Evolutionary conservation across 2,797 vertebrate species (phyloP).

Genomic region (Notolepis coatsorum): DNA sequence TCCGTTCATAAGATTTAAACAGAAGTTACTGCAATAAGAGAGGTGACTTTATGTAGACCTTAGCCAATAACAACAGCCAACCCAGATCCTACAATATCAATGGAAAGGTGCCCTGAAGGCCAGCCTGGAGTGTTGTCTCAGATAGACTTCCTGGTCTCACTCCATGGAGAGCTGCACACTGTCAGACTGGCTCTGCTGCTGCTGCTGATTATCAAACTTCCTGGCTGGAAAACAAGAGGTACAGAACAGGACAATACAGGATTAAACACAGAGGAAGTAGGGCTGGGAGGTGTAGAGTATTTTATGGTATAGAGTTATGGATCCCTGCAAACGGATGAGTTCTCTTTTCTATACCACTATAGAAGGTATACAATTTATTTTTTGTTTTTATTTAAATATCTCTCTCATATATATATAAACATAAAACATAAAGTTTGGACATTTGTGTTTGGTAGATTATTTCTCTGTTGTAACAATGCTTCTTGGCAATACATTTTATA

Average conservation of each 20-base stretch:
- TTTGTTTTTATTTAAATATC: too few species aligned
- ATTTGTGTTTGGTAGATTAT: too few species aligned
- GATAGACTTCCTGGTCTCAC: slow-evolving; percentile 50
- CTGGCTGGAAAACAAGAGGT: slow-evolving; percentile 64
- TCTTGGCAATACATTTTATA: too few species aligned
- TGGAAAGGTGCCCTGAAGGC: not conserved
- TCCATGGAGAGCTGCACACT: slow-evolving; percentile 85
- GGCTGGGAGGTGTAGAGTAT: not conserved
- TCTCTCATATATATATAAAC: too few species aligned
- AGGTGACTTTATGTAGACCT: not conserved
- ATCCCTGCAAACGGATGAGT: too few species aligned
- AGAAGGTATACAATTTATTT: too few species aligned
- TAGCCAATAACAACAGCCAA: not conserved
- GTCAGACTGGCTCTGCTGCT: slow-evolving; percentile 70
- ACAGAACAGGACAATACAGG: not conserved
- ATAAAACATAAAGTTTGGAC: too few species aligned
- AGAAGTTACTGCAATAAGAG: not conserved
- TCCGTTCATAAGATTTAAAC: not conserved
- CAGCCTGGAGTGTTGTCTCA: not conserved
- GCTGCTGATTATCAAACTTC: slow-evolving; percentile 79
- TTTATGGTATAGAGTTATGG: too few species aligned
- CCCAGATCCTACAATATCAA: slow-evolving; percentile 3
- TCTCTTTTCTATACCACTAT: too few species aligned
- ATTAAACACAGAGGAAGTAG: not conserved
- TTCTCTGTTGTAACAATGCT: too few species aligned